Evolutionary conservation across 2,113 vertebrate species (phyloP).

Genomic region (Anser cygnoides): DNA sequence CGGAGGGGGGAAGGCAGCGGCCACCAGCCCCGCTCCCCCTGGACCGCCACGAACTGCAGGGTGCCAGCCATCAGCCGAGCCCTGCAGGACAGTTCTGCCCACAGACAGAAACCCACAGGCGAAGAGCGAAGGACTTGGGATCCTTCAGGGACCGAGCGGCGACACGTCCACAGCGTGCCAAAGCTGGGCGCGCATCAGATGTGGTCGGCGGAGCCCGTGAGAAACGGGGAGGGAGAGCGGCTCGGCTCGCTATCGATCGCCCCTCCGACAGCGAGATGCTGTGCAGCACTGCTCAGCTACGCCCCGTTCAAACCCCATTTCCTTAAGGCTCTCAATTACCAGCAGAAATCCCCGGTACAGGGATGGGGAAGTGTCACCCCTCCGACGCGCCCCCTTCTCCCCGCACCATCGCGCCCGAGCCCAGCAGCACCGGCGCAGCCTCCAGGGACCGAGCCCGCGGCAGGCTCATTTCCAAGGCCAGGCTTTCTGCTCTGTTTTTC

Average conservation of each 20-base stretch:
- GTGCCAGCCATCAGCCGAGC: neutral
- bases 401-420: neutral
- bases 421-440: neutral
- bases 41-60: too few species aligned
- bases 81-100: neutral
- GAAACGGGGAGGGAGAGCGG: neutral
- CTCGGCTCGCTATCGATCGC: neutral
- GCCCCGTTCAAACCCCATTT: neutral
- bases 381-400: neutral
- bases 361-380: neutral
- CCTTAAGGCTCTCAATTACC: neutral
- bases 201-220: too few species aligned
- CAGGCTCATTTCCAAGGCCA: neutral
- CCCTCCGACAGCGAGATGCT: neutral
- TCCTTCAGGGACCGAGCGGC: too few species aligned
- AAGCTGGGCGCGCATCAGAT: too few species aligned
- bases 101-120: neutral
- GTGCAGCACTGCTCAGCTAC: neutral
- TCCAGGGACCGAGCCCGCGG: neutral
- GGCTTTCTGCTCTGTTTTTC: fast-evolving
- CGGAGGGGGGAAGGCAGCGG: neutral
- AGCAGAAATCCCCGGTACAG: fast-evolving
- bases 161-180: too few species aligned
- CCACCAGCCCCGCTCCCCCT: too few species aligned
- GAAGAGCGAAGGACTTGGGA: too few species aligned